These are phyloP conservation scores for Vimba vimba DNA, from an alignment of 2,113 vertebrate species.

Conservation along the genomic window DNA sequence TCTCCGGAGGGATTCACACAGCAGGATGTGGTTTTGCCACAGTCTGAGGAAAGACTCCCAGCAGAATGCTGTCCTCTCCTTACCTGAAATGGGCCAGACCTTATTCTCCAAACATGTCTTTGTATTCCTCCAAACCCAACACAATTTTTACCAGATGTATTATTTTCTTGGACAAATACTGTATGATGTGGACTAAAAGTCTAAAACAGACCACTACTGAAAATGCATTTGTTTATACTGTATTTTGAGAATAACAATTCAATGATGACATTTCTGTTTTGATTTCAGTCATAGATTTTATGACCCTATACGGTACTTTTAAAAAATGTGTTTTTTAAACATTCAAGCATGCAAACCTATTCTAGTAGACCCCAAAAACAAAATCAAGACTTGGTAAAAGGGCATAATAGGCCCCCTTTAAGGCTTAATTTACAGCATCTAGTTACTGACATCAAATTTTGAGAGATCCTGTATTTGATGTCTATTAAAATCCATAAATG, in stretches of 20 bases:
- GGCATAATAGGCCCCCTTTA: not conserved
- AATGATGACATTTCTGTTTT: too few relatives aligned
- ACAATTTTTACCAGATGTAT: not conserved
- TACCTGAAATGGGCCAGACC: not conserved
- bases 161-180: not conserved
- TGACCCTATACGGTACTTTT: too few relatives aligned
- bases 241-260: too few relatives aligned
- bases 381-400: too few relatives aligned
- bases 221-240: too few relatives aligned
- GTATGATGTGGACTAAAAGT: not conserved
- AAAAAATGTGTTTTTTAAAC: too few relatives aligned
- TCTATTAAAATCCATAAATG: not conserved
- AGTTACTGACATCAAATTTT: not conserved
- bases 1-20: not conserved
- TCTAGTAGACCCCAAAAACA: too few relatives aligned
- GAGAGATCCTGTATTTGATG: not conserved
- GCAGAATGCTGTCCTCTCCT: not conserved
- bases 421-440: not conserved
- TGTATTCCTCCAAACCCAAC: not conserved
- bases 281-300: too few relatives aligned
- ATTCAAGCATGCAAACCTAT: too few relatives aligned
- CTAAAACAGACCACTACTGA: not conserved
- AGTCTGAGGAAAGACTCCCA: not conserved
- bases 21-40: not conserved
- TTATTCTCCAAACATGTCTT: not conserved